Evolutionary conservation across 1,140 invertebrate species (phyloP).

Genomic region (Drosophila nasuta): DNA sequence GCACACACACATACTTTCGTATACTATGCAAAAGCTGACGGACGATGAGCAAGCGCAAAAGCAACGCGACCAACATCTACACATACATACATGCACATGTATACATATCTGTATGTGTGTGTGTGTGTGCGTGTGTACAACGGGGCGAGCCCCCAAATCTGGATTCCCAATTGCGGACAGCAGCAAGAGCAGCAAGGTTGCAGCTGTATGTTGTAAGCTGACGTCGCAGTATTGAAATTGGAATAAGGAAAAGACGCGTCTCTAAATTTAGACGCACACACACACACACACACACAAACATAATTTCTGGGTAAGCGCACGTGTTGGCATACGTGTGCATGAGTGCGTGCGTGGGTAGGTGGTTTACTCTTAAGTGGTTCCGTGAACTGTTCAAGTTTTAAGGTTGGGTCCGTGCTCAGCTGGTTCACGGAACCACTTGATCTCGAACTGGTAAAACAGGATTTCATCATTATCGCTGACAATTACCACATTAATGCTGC

Average conservation of each 20-base stretch:
- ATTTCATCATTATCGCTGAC: constrained; percentile 25
- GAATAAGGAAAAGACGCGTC: constrained; percentile 11
- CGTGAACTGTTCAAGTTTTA: constrained; percentile 23
- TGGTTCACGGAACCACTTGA: background rate
- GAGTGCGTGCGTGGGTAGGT: background rate
- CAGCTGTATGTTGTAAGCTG: constrained; percentile 18
- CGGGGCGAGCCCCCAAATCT: constrained; percentile 81
- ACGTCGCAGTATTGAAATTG: constrained; percentile 27
- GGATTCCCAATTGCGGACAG: constrained; percentile 58
- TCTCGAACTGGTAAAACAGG: constrained; percentile 24
- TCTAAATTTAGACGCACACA: constrained; percentile 21
- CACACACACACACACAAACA: background rate
- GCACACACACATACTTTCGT: constrained; percentile 2
- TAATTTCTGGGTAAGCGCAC: background rate
- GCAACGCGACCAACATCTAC: constrained; percentile 37
- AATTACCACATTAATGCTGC: constrained; percentile 14
- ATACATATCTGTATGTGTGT: constrained; percentile 19
- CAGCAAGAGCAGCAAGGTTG: constrained; percentile 19
- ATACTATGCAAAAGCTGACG: background rate
- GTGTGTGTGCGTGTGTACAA: constrained; percentile 45
- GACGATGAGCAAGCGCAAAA: constrained; percentile 64
- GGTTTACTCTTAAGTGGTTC: constrained; percentile 23
- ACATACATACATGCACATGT: constrained; percentile 8
- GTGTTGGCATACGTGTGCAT: background rate
- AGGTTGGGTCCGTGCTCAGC: background rate